These are phyloP conservation scores for Apoderus coryli DNA, from an alignment of 2,888 invertebrate species.

Conservation along the genomic window DNA sequence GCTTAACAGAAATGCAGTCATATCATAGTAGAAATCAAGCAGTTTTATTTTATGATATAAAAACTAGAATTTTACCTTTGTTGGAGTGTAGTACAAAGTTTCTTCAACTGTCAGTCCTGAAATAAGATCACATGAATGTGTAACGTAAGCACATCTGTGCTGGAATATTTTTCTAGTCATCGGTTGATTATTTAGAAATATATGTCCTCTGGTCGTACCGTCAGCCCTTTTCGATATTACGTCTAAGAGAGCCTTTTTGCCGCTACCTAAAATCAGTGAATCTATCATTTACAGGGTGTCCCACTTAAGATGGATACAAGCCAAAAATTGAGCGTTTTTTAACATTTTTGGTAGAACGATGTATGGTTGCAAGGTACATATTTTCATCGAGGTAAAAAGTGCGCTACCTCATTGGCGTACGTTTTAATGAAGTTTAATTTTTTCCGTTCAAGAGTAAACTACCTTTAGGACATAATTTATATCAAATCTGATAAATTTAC, in stretches of 20 bases:
- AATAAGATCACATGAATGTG: constrained; percentile 71
- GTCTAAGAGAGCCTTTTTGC: constrained; percentile 86
- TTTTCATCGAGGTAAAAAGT: too few relatives aligned
- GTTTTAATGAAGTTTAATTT: too few relatives aligned
- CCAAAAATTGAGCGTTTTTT: too few relatives aligned
- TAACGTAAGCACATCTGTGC: constrained; percentile 76
- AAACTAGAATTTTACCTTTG: constrained; percentile 40
- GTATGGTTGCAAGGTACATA: too few relatives aligned
- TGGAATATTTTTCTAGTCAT: constrained; percentile 70
- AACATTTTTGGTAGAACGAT: too few relatives aligned
- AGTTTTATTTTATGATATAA: neutral
- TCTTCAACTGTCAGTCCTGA: constrained; percentile 81
- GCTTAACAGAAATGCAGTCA: too few relatives aligned
- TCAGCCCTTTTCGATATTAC: constrained; percentile 73
- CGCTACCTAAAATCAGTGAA: constrained; percentile 75
- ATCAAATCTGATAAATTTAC: constrained; percentile 1
- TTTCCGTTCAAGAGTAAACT: too few relatives aligned
- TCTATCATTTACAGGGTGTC: neutral
- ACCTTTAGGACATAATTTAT: too few relatives aligned
- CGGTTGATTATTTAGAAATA: constrained; percentile 75
- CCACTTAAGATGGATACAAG: too few relatives aligned
- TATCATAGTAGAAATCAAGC: neutral
- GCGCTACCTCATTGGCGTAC: too few relatives aligned
- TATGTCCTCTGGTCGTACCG: constrained; percentile 75
- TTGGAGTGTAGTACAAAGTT: constrained; percentile 65